Evolutionary conservation across 2,797 vertebrate species (phyloP).

Genomic region (Heterohyrax brucei): DNA sequence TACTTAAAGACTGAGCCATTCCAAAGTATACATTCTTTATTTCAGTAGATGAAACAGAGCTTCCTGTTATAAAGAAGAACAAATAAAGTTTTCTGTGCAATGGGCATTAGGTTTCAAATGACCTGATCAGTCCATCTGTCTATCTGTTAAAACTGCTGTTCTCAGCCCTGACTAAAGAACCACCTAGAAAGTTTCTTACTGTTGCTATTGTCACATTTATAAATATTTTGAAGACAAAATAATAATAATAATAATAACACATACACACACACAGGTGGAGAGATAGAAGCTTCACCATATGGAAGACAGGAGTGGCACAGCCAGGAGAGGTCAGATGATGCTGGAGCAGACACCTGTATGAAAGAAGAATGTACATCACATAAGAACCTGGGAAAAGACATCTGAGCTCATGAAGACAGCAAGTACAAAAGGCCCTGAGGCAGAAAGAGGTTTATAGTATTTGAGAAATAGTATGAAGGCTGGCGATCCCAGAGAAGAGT

Average conservation of each 20-base stretch:
- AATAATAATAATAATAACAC: too few species aligned
- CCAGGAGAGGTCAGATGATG: neutral
- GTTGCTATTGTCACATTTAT: neutral
- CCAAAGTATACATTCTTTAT: constrained; percentile 50
- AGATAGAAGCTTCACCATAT: neutral
- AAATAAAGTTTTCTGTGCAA: constrained; percentile 38
- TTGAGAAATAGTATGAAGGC: neutral
- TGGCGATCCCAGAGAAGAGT: neutral
- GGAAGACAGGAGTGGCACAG: neutral
- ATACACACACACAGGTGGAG: neutral
- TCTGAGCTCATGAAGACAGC: neutral
- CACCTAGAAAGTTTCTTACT: neutral
- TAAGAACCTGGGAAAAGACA: neutral
- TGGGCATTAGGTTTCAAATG: constrained; percentile 55
- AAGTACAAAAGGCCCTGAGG: neutral
- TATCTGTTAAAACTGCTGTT: constrained; percentile 1
- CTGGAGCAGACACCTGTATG: neutral
- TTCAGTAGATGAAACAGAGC: constrained; percentile 56
- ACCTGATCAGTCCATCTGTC: neutral
- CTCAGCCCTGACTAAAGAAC: neutral
- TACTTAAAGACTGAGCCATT: constrained; percentile 55
- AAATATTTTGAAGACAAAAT: neutral
- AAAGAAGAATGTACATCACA: neutral
- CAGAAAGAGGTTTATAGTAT: neutral
- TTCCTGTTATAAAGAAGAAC: constrained; percentile 1